A percentile compares a stretch with the other conserved stretches of the same genome.
Conservation (phyloP, 2,888 invertebrate species). For the Stictocephala bisonia region DNA sequence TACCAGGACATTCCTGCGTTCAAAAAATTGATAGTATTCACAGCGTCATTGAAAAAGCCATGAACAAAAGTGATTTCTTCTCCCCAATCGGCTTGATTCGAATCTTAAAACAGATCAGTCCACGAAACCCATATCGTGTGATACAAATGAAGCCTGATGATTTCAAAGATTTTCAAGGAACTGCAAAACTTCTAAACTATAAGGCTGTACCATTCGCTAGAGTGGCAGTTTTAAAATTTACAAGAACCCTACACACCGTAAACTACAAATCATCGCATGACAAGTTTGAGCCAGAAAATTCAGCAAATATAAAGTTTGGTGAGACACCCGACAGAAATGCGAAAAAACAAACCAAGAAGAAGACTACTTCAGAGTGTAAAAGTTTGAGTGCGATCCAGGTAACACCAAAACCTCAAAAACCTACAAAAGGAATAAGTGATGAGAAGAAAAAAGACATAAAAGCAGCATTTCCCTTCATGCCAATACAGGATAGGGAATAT, state of each 20-base stretch:
- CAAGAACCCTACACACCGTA: constrained; percentile 27
- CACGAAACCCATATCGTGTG: constrained; percentile 26
- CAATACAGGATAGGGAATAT: constrained; percentile 30
- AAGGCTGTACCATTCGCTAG: constrained; percentile 25
- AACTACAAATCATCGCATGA: constrained; percentile 31
- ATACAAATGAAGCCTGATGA: constrained; percentile 40
- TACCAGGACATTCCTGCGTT: constrained; percentile 40
- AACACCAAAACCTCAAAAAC: constrained; percentile 27
- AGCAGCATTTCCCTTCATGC: constrained; percentile 35
- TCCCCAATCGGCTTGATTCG: constrained; percentile 35
- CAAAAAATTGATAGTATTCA: constrained; percentile 36
- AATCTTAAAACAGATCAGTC: constrained; percentile 25
- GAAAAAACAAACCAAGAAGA: constrained; percentile 11
- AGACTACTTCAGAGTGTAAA: constrained; percentile 17
- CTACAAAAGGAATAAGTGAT: constrained; percentile 23
- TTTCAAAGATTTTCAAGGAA: constrained; percentile 32
- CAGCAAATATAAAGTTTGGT: constrained; percentile 10
- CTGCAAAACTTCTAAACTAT: constrained; percentile 43
- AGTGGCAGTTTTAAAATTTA: constrained; percentile 31
- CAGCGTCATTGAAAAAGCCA: constrained; percentile 14
- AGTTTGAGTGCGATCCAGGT: constrained; percentile 27
- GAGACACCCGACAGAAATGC: constrained; percentile 15
- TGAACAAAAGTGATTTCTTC: constrained; percentile 36
- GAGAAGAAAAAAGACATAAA: constrained; percentile 40
- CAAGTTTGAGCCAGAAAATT: constrained; percentile 22